Base-by-base conservation (phyloP, 1,140 invertebrate species). In the Drosophila sp. region DNA sequence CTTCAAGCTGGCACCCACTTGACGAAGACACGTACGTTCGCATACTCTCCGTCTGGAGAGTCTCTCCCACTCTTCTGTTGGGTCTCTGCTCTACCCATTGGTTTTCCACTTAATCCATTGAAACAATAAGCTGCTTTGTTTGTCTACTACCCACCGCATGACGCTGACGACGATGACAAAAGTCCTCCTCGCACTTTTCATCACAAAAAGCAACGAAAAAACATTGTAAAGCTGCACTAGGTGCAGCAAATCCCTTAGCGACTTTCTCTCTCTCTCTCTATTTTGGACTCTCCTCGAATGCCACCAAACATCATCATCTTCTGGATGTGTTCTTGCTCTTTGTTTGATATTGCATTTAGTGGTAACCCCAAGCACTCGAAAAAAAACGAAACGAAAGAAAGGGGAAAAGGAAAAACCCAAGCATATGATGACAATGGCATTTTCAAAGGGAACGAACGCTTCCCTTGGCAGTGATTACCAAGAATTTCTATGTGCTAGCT, bases 81-180 rank as follows among this genome's bases (percentile, higher is more conserved):
- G 54, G 60, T 68, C 58, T 56, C 66, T 70, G 57, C 63, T 57
- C 44, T 27, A 1, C 2, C 44, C 44, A 50, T 50, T 50, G 44
- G 44, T 50, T 50, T 40, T 77, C 66, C 33, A 69, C 70, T 78
- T 73, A 78, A 78, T 79, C 76, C 76, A 79, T 79, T 79, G 75
- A 79, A 79, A 78, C 76, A 79, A 78, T 79, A 79, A 79, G 75
- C 65, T 57, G 70, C 76, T 79, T 79, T 79, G 76, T 79, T 78
- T 78, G 63, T 77, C 75, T 68, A 72, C 71, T 60, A 70, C 40
- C 61, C 32, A 35, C 29, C 25, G 47, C 55, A 60, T 69, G 44
- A 75, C 23, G 56, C 63, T 67, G 56, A 75, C 23, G 56, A 57
- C 58, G 63, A 75, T 50, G 44, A 50, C 44, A 50, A 50, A 50